These are phyloP conservation scores for Dissostichus mawsoni DNA, from an alignment of 2,113 vertebrate species.

Conservation along the genomic window DNA sequence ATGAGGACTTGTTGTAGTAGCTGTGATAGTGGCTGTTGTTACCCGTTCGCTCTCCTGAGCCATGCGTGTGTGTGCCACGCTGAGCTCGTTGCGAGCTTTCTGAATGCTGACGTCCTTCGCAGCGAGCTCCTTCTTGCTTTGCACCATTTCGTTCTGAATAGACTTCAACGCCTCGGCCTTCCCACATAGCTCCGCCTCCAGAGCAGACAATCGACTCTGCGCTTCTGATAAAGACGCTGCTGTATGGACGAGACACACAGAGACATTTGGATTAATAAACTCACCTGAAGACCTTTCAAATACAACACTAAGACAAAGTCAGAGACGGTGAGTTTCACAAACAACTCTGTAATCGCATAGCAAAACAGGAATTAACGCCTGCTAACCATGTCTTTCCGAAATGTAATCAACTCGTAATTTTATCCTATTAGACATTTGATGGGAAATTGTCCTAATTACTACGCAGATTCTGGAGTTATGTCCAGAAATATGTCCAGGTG, in stretches of 20 bases:
- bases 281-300: background rate
- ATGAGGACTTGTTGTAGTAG: background rate
- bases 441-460: too few relatives aligned
- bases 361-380: too few relatives aligned
- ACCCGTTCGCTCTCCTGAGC: slow-evolving; percentile 81
- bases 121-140: slow-evolving; percentile 74
- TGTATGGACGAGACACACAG: slow-evolving; percentile 25
- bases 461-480: too few relatives aligned
- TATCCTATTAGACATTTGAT: too few relatives aligned
- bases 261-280: background rate
- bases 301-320: background rate
- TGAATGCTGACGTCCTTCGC: slow-evolving; percentile 72
- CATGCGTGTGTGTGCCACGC: slow-evolving; percentile 65
- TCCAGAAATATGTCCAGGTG: too few relatives aligned
- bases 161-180: slow-evolving; percentile 70
- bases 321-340: background rate
- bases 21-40: slow-evolving; percentile 23
- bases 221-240: slow-evolving; percentile 56
- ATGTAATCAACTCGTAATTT: too few relatives aligned
- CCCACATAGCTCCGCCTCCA: slow-evolving; percentile 76
- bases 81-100: slow-evolving; percentile 72
- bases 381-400: too few relatives aligned
- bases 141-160: slow-evolving; percentile 65
- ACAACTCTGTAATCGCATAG: too few relatives aligned
- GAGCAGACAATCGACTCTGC: slow-evolving; percentile 57